phyloP scores from a whole-genome alignment of 2,888 invertebrate genomes.

The Busseola fusca region DNA sequence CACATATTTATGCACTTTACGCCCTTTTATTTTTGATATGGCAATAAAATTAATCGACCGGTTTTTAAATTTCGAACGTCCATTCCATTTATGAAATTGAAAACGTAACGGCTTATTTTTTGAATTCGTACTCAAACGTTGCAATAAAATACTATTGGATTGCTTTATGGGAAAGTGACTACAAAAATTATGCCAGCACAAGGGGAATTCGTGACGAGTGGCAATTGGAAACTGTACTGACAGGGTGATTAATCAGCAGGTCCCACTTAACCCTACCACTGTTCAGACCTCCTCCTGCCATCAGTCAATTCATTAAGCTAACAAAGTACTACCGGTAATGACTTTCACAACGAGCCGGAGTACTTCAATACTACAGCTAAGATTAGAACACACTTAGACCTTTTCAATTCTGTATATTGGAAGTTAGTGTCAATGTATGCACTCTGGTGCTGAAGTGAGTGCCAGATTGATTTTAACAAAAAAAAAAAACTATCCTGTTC shows the following conservation, averaged over 20 bases:
- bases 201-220: slow-evolving; percentile 84
- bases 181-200: slow-evolving; percentile 74
- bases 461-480: not conserved
- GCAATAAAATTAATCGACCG: slow-evolving; percentile 59
- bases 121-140: slow-evolving; percentile 54
- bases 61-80: slow-evolving; percentile 52
- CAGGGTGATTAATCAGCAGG: slow-evolving; percentile 88
- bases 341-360: slow-evolving; percentile 81
- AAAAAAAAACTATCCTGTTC: not conserved
- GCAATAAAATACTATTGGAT: slow-evolving; percentile 61
- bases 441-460: slow-evolving; percentile 3
- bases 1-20: slow-evolving; percentile 36
- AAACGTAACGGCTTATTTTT: slow-evolving; percentile 63
- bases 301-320: slow-evolving; percentile 89
- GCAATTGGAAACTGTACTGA: slow-evolving; percentile 86
- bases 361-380: slow-evolving; percentile 74
- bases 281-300: slow-evolving; percentile 85
- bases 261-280: slow-evolving; percentile 87
- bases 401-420: slow-evolving; percentile 62
- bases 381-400: slow-evolving; percentile 69
- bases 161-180: slow-evolving; percentile 61
- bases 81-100: slow-evolving; percentile 69
- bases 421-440: slow-evolving; percentile 47
- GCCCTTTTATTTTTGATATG: slow-evolving; percentile 48
- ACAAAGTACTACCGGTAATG: slow-evolving; percentile 88